phyloP scores from a whole-genome alignment of 1,140 invertebrate genomes.

The Hycleus phaleratus region DNA sequence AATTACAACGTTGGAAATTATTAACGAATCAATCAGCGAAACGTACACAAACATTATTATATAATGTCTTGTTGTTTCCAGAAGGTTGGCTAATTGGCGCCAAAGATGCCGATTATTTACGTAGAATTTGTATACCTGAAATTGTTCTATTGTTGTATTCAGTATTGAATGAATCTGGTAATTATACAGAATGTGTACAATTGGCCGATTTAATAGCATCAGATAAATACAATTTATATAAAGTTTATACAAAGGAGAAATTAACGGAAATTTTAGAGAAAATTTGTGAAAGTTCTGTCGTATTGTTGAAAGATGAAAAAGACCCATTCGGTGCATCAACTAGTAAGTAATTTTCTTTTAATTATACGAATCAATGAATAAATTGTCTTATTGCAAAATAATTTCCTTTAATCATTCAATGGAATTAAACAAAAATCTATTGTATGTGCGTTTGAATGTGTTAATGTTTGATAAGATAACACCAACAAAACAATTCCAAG shows the following conservation, averaged over 20 bases:
- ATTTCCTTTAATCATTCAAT: too few species aligned
- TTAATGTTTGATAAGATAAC: constrained; percentile 8
- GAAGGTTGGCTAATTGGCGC: constrained; percentile 82
- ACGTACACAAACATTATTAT: constrained; percentile 65
- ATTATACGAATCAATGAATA: constrained; percentile 3
- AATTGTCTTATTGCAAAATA: neutral
- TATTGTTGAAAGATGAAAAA: constrained; percentile 62
- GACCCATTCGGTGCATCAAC: constrained; percentile 58
- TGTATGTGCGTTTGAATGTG: neutral
- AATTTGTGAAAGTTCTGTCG: constrained; percentile 67
- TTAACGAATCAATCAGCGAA: constrained; percentile 42
- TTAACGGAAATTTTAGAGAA: constrained; percentile 68
- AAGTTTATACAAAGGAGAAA: constrained; percentile 58
- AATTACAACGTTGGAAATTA: constrained; percentile 70
- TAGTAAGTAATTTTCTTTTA: neutral
- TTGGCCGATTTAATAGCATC: constrained; percentile 71
- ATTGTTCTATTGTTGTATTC: constrained; percentile 70
- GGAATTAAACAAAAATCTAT: too few species aligned
- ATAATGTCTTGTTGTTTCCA: constrained; percentile 83
- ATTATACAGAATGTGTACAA: constrained; percentile 70
- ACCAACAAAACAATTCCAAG: constrained; percentile 11
- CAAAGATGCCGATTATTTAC: constrained; percentile 48
- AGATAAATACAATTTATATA: constrained; percentile 71
- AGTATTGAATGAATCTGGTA: constrained; percentile 66
- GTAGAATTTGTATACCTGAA: constrained; percentile 77